Evolutionary conservation across 2,888 invertebrate species (phyloP).

Genomic region (Campopleginae sp.): DNA sequence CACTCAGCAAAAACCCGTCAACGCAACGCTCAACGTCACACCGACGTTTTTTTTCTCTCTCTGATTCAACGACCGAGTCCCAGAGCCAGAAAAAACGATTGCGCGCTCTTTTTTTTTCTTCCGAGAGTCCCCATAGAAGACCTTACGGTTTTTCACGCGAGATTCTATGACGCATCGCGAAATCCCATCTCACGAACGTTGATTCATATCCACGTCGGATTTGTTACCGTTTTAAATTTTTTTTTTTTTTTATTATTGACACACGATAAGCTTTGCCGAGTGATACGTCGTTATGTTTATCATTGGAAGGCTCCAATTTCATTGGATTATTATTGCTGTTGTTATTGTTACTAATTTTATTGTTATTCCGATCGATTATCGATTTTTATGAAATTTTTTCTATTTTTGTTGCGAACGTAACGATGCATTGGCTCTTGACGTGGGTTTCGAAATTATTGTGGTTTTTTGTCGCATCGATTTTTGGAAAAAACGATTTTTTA

Average conservation of each 20-base stretch:
- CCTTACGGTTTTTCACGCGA: neutral
- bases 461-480: neutral
- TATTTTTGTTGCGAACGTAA: neutral
- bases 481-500: neutral
- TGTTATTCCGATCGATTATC: conserved; percentile 1
- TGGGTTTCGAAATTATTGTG: no score
- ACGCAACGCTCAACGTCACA: neutral
- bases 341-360: neutral
- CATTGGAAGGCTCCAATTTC: conserved; percentile 4
- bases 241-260: conserved; percentile 5
- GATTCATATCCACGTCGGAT: conserved; percentile 3
- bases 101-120: neutral
- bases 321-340: neutral
- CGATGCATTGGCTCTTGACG: no score
- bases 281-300: neutral
- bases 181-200: conserved; percentile 16
- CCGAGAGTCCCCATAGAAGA: neutral
- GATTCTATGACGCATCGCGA: conserved; percentile 17
- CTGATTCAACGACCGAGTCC: neutral
- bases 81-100: neutral
- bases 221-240: neutral
- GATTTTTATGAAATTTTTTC: neutral
- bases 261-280: conserved; percentile 14
- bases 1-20: neutral
- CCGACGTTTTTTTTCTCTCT: neutral